These are phyloP conservation scores for Chiroxiphia lanceolata DNA, from an alignment of 2,797 vertebrate species.

Conservation along the genomic window DNA sequence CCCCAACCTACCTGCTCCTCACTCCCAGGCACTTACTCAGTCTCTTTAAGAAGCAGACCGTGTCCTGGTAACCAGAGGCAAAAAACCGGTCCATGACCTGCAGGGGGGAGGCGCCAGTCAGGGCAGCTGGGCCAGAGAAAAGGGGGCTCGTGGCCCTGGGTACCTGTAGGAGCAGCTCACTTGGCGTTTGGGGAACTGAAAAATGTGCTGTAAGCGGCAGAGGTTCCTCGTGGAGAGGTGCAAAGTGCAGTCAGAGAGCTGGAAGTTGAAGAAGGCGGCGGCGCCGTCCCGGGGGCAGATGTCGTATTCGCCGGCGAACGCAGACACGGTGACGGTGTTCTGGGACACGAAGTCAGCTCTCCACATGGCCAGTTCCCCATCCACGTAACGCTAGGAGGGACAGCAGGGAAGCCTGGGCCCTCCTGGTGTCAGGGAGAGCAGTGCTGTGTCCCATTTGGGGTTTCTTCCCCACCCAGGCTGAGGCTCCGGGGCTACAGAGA, in stretches of 20 bases:
- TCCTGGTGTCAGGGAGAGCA: background rate
- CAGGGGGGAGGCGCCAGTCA: background rate
- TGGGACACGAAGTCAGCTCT: background rate
- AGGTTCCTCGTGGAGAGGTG: background rate
- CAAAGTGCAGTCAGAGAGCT: background rate
- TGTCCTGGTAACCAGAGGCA: background rate
- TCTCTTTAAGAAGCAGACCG: background rate
- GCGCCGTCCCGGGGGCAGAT: conserved; percentile 21
- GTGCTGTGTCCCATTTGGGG: background rate
- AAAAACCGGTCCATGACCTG: background rate
- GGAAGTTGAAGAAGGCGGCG: background rate
- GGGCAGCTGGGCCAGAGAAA: background rate
- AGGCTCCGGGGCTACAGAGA: background rate
- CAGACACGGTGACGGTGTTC: background rate
- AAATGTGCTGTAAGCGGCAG: fast-evolving
- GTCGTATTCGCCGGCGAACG: background rate
- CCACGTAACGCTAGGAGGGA: background rate
- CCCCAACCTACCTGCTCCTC: background rate
- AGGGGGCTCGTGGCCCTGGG: background rate
- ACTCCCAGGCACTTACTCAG: conserved; percentile 7
- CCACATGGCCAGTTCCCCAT: conserved; percentile 29
- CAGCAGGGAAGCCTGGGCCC: background rate
- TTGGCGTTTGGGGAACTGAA: fast-evolving
- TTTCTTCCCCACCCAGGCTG: background rate
- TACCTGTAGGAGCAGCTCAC: background rate